Percentiles rank a stretch among this genome's conserved stretches.
phyloP scores from a whole-genome alignment of 2,888 invertebrate genomes.

The Aspidiotus rigidus region DNA sequence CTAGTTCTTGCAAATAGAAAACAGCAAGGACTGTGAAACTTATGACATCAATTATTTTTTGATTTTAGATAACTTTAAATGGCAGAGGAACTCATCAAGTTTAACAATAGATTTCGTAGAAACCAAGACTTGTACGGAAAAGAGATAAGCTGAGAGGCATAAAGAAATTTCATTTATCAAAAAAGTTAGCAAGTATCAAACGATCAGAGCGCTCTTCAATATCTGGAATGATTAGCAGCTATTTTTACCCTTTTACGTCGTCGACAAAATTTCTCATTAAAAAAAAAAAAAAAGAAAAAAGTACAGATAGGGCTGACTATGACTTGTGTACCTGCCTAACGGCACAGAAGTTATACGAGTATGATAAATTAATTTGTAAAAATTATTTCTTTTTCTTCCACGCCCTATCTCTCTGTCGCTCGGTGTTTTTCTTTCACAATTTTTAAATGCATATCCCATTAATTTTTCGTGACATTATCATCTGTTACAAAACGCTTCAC shows the following conservation, averaged over 20 bases:
- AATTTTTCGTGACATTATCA: constrained; percentile 17
- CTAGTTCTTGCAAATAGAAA: not conserved
- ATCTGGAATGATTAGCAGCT: not conserved
- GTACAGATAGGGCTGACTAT: not conserved
- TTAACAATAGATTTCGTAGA: too few species aligned
- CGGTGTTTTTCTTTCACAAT: constrained; percentile 6
- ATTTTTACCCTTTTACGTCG: not conserved
- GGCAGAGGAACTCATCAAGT: not conserved
- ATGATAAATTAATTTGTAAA: constrained; percentile 16
- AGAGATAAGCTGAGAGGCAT: not conserved
- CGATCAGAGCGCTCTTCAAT: not conserved
- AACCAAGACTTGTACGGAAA: not conserved
- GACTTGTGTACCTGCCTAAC: not conserved
- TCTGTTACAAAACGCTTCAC: constrained; percentile 12
- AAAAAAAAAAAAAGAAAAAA: not conserved
- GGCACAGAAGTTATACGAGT: not conserved
- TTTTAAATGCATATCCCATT: constrained; percentile 8
- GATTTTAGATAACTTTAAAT: not conserved
- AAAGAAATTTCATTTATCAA: not conserved
- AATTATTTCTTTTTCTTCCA: not conserved
- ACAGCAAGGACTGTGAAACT: not conserved
- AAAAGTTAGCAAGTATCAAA: not conserved
- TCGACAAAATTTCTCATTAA: constrained; percentile 1
- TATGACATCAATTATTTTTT: not conserved
- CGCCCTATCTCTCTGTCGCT: not conserved